Evolutionary conservation across 2,888 invertebrate genomes (phyloP).

Genomic region (Beris chalybata): DNA sequence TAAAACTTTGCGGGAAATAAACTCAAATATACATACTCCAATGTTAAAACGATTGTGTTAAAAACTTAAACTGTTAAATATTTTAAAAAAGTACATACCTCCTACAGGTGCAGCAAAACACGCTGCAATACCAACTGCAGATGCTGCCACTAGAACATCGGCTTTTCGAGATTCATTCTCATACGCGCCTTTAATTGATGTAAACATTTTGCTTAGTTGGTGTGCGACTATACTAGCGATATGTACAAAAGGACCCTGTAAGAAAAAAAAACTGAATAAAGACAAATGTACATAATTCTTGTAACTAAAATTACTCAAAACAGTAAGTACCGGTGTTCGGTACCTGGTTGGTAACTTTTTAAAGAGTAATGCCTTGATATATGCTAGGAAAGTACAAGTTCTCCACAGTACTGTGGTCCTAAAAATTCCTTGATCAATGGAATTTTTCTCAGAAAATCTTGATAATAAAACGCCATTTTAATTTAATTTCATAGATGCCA

Average conservation of each 20-base stretch:
- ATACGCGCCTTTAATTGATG: slow-evolving; percentile 92
- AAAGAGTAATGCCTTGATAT: not conserved
- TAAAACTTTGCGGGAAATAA: too few species aligned
- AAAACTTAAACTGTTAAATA: too few species aligned
- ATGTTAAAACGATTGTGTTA: too few species aligned
- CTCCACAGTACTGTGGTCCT: too few species aligned
- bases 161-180: slow-evolving; percentile 93
- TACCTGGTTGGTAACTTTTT: not conserved
- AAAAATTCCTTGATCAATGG: too few species aligned
- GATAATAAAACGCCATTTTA: too few species aligned
- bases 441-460: too few species aligned
- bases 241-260: slow-evolving; percentile 94
- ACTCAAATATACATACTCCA: too few species aligned
- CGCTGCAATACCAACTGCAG: slow-evolving; percentile 91
- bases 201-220: slow-evolving; percentile 87
- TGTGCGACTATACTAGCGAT: slow-evolving; percentile 96
- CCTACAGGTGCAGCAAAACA: slow-evolving; percentile 98
- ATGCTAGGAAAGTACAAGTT: too few species aligned
- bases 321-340: not conserved
- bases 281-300: not conserved
- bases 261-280: not conserved
- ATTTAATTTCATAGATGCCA: too few species aligned
- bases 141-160: slow-evolving; percentile 97
- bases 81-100: slow-evolving; percentile 58
- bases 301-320: not conserved